Conservation (phyloP, 1,140 invertebrate genomes). For the Steinernema khuongi region DNA sequence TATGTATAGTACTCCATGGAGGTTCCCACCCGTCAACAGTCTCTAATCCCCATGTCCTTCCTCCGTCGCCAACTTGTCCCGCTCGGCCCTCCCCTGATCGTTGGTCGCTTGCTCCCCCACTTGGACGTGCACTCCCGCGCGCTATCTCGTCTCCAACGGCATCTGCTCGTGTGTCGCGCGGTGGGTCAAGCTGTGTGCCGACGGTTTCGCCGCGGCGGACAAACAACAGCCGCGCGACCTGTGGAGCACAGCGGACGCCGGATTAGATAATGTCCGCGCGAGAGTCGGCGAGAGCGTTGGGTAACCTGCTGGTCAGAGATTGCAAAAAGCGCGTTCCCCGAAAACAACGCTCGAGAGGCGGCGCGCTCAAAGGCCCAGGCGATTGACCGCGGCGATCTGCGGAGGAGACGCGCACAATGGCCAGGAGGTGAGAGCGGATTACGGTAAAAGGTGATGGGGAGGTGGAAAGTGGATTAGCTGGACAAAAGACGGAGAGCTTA, state of each 20-base stretch:
- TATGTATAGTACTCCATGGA: too few species aligned
- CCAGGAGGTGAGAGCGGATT: not conserved
- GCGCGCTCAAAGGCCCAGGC: not conserved
- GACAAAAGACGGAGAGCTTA: too few species aligned
- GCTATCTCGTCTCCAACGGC: too few species aligned
- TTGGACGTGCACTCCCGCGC: too few species aligned
- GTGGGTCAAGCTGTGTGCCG: constrained; percentile 6
- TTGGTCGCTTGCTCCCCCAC: too few species aligned
- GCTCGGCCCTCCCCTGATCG: too few species aligned
- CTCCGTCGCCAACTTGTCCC: too few species aligned
- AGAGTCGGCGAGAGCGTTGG: not conserved
- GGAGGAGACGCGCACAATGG: not conserved
- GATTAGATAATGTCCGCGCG: not conserved
- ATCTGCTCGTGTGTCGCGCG: constrained; percentile 12
- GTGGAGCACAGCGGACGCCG: not conserved
- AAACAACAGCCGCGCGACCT: not conserved
- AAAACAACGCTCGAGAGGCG: not conserved
- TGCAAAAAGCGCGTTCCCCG: not conserved
- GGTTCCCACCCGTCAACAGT: too few species aligned
- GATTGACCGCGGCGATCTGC: not conserved
- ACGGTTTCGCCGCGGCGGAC: not conserved
- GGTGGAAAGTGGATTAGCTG: not conserved
- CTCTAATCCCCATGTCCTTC: too few species aligned
- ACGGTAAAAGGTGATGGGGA: not conserved
- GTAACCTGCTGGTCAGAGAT: not conserved